Conservation (phyloP, 1,140 invertebrate genomes). For the Metopolophium dirhodum region DNA sequence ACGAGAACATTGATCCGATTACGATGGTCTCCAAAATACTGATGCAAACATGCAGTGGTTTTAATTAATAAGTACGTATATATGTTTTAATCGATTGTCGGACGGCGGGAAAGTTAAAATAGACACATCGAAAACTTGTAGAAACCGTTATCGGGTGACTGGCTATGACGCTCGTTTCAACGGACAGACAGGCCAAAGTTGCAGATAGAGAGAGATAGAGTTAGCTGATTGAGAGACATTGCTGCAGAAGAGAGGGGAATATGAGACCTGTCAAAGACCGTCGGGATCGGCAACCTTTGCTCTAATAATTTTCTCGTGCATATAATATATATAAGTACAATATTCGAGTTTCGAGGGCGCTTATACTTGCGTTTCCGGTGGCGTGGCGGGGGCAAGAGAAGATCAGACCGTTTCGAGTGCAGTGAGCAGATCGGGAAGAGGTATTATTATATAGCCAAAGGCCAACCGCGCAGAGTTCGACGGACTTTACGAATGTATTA, state of each 20-base stretch:
- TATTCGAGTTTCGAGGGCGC: neutral
- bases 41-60: neutral
- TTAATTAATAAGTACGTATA: neutral
- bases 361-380: neutral
- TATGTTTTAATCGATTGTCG: neutral
- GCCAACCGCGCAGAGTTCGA: neutral
- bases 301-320: neutral
- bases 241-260: neutral
- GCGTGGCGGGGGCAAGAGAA: neutral
- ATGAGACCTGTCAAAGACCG: neutral
- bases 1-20: neutral
- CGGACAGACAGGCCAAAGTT: neutral
- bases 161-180: neutral
- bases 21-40: neutral
- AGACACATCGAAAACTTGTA: neutral
- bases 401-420: neutral
- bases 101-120: neutral
- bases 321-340: neutral
- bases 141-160: neutral
- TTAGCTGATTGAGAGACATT: neutral
- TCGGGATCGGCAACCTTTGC: neutral
- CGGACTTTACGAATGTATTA: neutral
- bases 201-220: neutral
- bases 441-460: constrained; percentile 7
- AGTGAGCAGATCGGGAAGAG: neutral